Evolutionary conservation across 2,797 vertebrate species (phyloP).

Genomic region (Artibeus jamaicensis): DNA sequence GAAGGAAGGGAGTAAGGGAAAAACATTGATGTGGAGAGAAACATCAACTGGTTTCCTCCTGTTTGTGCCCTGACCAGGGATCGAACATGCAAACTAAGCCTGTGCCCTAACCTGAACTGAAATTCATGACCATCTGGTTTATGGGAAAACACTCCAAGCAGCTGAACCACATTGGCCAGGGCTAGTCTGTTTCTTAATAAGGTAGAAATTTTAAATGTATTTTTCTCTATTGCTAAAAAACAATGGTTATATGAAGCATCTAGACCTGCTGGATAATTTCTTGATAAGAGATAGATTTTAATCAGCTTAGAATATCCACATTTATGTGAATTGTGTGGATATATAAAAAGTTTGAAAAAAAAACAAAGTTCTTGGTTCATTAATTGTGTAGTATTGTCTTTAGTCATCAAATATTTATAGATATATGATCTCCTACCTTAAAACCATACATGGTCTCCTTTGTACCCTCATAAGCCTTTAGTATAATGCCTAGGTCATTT

Average conservation of each 20-base stretch:
- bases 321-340: constrained; percentile 29
- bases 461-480: constrained; percentile 3
- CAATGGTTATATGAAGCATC: background rate
- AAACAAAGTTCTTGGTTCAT: constrained; percentile 27
- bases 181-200: constrained; percentile 36
- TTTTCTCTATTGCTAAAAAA: background rate
- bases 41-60: too few relatives aligned
- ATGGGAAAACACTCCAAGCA: too few relatives aligned
- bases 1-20: too few relatives aligned
- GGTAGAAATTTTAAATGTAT: constrained; percentile 22
- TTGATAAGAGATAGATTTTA: background rate
- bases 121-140: too few relatives aligned
- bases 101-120: too few relatives aligned
- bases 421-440: background rate
- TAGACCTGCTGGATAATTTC: background rate
- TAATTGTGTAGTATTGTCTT: constrained; percentile 50
- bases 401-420: constrained; percentile 31
- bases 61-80: too few relatives aligned
- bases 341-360: constrained; percentile 7
- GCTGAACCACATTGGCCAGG: too few relatives aligned
- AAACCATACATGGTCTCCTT: background rate
- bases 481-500: background rate
- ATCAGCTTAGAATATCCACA: constrained; percentile 2
- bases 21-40: too few relatives aligned
- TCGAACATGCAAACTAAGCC: too few relatives aligned